phyloP scores from a whole-genome alignment of 53 echinoderm and acorn worm species.

The Luidia sarsii region DNA sequence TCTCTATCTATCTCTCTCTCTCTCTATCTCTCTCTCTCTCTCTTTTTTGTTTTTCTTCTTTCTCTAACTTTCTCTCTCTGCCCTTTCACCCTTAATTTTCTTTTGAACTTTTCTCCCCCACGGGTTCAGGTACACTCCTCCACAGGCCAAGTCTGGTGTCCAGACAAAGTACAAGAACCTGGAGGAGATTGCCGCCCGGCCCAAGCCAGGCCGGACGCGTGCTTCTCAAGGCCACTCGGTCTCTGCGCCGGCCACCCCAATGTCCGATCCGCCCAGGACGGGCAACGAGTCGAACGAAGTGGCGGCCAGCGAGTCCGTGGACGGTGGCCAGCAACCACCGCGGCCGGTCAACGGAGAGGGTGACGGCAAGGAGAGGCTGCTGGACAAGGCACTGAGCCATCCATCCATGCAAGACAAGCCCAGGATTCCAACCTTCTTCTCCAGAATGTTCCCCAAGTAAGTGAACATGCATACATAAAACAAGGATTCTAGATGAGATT shows the following conservation, averaged over 20 bases:
- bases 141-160: slow-evolving; percentile 69
- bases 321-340: not conserved
- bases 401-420: slow-evolving; percentile 53
- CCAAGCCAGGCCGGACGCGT: slow-evolving; percentile 48
- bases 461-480: too few relatives aligned
- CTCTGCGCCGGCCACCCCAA: slow-evolving; percentile 29
- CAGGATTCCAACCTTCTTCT: slow-evolving; percentile 76
- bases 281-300: not conserved
- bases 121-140: slow-evolving; percentile 78
- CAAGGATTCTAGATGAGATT: too few relatives aligned
- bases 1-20: too few relatives aligned
- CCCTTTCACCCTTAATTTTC: not conserved
- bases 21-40: too few relatives aligned
- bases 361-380: slow-evolving; percentile 11
- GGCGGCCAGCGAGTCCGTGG: not conserved
- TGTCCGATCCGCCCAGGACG: not conserved
- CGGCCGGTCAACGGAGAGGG: not conserved
- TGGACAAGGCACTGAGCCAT: slow-evolving; percentile 22
- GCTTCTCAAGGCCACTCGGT: slow-evolving; percentile 36
- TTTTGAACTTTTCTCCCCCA: not conserved
- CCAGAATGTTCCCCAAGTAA: too few relatives aligned
- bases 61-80: too few relatives aligned
- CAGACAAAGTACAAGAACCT: slow-evolving; percentile 85
- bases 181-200: slow-evolving; percentile 87
- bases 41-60: too few relatives aligned